Conservation (phyloP, 37 sponge, comb jelly and placozoan species). For the Geodia barretti region DNA sequence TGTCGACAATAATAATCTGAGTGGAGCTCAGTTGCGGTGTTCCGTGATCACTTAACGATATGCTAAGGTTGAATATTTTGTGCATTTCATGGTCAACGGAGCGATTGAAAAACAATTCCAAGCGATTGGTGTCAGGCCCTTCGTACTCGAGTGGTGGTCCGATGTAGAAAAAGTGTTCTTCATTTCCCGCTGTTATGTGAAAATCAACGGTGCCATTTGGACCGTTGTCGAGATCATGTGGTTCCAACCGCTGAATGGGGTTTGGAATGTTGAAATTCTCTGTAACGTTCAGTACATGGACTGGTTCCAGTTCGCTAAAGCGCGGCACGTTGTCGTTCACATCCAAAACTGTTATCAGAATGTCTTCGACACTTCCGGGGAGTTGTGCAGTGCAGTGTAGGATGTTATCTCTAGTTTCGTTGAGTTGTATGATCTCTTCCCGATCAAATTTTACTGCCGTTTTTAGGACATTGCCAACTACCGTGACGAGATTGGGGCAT, state of each 20-base stretch:
- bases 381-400: constrained; percentile 34
- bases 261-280: constrained; percentile 19
- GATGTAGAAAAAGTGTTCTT: constrained; percentile 36
- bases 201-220: constrained; percentile 51
- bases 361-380: background rate
- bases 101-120: constrained; percentile 17
- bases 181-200: constrained; percentile 50
- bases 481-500: background rate
- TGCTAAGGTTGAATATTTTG: constrained; percentile 36
- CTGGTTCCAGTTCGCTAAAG: constrained; percentile 45
- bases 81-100: constrained; percentile 34
- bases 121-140: background rate
- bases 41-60: constrained; percentile 53
- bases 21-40: background rate
- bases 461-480: background rate
- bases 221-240: constrained; percentile 62
- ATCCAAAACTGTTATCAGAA: constrained; percentile 46
- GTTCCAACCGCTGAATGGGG: constrained; percentile 24
- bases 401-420: background rate
- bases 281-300: background rate
- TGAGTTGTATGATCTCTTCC: constrained; percentile 45
- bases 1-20: constrained; percentile 16
- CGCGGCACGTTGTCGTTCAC: constrained; percentile 62
- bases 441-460: constrained; percentile 43
- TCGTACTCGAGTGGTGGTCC: background rate